Evolutionary conservation across 2,113 vertebrate genomes (phyloP), one percentile per base, ranked within the genome.

Genomic region (Apteryx owenii): DNA sequence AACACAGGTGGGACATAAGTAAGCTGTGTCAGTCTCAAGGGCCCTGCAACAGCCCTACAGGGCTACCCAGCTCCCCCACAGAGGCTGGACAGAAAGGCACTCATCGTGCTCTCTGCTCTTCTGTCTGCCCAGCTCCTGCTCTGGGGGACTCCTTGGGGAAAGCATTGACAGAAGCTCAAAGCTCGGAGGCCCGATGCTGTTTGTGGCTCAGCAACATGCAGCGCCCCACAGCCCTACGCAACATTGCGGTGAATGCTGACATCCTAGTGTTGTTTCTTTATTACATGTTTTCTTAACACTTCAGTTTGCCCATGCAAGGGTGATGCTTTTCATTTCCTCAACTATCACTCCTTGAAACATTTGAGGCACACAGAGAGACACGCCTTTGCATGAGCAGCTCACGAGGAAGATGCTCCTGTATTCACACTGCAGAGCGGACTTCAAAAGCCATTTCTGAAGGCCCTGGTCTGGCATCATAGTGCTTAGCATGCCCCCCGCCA

Each of bases 351-450:
- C 40, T 46, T 44, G 17, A 72, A 77, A 20, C 16, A 46, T 15
- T 26, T 54, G 14, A 1, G 5, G 62, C 48, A 70, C 40, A 3
- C 0, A 0, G 8, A 31, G 54, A 81, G 10, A 31, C 9, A 1
- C 2, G 7, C 3, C 15, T 50, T 31, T 7, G 42, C 53, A 61
- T 50, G 28, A 65, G 9, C 36, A 48, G n/a, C 46, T 51, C 20
- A 16, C 1, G 2, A 33, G 19, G 25, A 10, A 53, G 19, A 56
- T 5, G 8, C 19, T 81, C 54, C 53, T 64, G 33, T 54, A 40
- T 4, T 44, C 31, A 92, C 15, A 26, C 12, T 33, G 15, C 17
- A 38, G 8, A 71, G 20, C 8, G 46, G 42, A 13, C 60, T 75
- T 66, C 21, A n/a, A 72, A 89, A 42, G 7, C 50, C 21, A n/a